Conservation (phyloP, 2,888 invertebrate genomes). For the Hypena proboscidalis region DNA sequence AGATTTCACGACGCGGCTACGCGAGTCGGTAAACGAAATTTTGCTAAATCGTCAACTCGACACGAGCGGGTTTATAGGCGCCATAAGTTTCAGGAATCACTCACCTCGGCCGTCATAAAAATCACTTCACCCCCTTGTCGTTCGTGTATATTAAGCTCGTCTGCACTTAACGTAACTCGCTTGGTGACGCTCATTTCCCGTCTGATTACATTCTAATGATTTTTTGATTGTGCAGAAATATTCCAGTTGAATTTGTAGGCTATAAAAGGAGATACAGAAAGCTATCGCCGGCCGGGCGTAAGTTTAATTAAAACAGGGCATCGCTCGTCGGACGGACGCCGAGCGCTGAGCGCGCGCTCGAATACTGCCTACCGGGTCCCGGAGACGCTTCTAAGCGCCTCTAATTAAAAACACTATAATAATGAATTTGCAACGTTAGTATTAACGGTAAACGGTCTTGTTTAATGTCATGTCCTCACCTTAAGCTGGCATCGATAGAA, state of each 20-base stretch:
- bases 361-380: slow-evolving; percentile 37
- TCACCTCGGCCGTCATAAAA: slow-evolving; percentile 72
- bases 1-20: slow-evolving; percentile 60
- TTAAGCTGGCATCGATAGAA: slow-evolving; percentile 14
- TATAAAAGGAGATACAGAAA: slow-evolving; percentile 45
- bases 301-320: slow-evolving; percentile 76
- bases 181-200: slow-evolving; percentile 31
- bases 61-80: slow-evolving; percentile 74
- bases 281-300: slow-evolving; percentile 47
- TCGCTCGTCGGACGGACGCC: slow-evolving; percentile 47
- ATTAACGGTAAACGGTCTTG: slow-evolving; percentile 57
- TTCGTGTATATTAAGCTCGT: slow-evolving; percentile 50
- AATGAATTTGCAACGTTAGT: slow-evolving; percentile 68
- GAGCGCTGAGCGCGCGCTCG: slow-evolving; percentile 7
- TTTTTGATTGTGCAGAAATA: slow-evolving; percentile 43
- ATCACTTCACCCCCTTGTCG: slow-evolving; percentile 62
- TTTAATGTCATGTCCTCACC: slow-evolving; percentile 29
- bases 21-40: slow-evolving; percentile 57
- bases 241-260: slow-evolving; percentile 39
- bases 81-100: slow-evolving; percentile 76
- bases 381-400: slow-evolving; percentile 54
- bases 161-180: slow-evolving; percentile 47
- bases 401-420: slow-evolving; percentile 74
- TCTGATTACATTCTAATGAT: slow-evolving; percentile 45
- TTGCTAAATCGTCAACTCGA: slow-evolving; percentile 76